phyloP scores from a whole-genome alignment of 2,888 invertebrate genomes.

The Lasiommata megera region DNA sequence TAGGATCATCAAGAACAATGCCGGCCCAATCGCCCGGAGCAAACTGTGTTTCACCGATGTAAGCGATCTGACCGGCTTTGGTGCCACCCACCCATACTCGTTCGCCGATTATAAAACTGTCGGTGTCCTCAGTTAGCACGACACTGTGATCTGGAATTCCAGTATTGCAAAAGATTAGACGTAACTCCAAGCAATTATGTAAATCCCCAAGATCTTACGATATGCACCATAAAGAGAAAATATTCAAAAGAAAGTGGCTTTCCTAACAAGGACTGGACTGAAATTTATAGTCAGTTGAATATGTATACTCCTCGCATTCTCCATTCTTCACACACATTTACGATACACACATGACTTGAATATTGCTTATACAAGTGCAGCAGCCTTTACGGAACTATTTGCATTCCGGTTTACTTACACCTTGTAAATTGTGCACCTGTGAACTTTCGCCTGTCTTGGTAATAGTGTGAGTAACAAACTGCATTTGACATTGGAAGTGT shows the following conservation, averaged over 20 bases:
- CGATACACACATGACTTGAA: slow-evolving; percentile 60
- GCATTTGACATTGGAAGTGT: slow-evolving; percentile 64
- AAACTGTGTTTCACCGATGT: slow-evolving; percentile 97
- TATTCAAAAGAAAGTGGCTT: slow-evolving; percentile 36
- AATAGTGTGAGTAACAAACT: slow-evolving; percentile 57
- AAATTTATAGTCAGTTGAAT: slow-evolving; percentile 52
- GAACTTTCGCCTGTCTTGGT: slow-evolving; percentile 57
- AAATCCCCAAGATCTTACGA: slow-evolving; percentile 19
- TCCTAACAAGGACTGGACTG: slow-evolving; percentile 44
- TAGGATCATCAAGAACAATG: slow-evolving; percentile 96
- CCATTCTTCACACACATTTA: slow-evolving; percentile 54
- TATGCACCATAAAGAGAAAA: slow-evolving; percentile 24
- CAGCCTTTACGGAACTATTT: slow-evolving; percentile 56
- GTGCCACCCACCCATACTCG: slow-evolving; percentile 96
- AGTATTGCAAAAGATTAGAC: slow-evolving; percentile 26
- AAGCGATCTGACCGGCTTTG: slow-evolving; percentile 95
- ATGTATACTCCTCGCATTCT: slow-evolving; percentile 52
- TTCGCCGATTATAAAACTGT: slow-evolving; percentile 97
- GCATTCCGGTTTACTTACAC: slow-evolving; percentile 62
- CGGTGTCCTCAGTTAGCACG: slow-evolving; percentile 92
- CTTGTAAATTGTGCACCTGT: slow-evolving; percentile 37
- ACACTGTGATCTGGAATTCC: slow-evolving; percentile 88
- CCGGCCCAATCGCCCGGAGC: slow-evolving; percentile 99
- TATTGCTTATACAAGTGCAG: slow-evolving; percentile 70
- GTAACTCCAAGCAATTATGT: slow-evolving; percentile 17